Base-by-base conservation (phyloP, 2,888 invertebrate species). In the Bombyx huttoni region DNA sequence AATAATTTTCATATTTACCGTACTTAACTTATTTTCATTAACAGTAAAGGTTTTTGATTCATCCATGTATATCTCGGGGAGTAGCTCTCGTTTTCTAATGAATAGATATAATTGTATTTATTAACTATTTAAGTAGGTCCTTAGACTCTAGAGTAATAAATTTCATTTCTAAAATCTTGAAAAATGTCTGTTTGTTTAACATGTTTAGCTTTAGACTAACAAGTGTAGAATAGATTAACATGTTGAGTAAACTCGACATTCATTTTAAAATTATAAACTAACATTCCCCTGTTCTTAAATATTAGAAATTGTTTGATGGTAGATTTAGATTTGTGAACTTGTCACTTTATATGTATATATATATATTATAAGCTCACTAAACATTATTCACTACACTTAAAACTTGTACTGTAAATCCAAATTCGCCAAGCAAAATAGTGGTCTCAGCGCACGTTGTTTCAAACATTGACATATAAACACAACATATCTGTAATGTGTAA, bases 371-470 rank as follows among this genome's bases (percentile, higher is more conserved):
- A 46, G 33, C 47, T 48, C 49, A 53, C n/a, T 46, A 51, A 49
- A 49, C 51, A 53, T 24, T 3, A 46, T 48, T 50, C 47, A 47
- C 50, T 47, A 51, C 50, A 52, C 40, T 40, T 40, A 7, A 3
- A 49, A 47, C 48, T 53, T 35, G 40, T 46, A n/a, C 48, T 45
- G 68, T 73, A 74, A 72, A 64, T 60, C 67, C 62, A 61, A 79
- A 77, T 64, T 81, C 85, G 88, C 87, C 88, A 88, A 88, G 82
- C 88, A 88, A 87, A 88, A 88, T 87, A 88, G 88, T 87, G n/a
- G 88, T 88, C 86, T 86, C 87, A 73, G 63, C 81, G 82, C 84
- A 87, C 83, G 78, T 54, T 64, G 53, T 59, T 68, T 66, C 64
- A 65, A 75, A 65, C 70, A 63, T 67, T 66, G 70, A 70, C 68